phyloP scores from a whole-genome alignment of 2,888 invertebrate species.

The Teleiodes luculella region DNA sequence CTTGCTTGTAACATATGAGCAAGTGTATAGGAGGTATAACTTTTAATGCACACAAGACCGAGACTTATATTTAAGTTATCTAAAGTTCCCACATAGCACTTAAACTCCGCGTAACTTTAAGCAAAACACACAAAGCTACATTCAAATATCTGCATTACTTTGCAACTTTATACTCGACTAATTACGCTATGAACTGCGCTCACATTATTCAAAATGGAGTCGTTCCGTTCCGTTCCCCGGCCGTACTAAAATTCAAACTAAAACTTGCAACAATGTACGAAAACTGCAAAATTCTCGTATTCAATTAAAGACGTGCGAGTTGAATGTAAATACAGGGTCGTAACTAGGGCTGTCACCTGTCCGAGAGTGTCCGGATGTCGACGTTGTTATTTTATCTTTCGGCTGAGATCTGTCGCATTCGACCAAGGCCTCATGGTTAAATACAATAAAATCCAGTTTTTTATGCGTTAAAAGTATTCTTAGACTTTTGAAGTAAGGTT shows the following conservation, averaged over 20 bases:
- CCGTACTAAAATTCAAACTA: background rate
- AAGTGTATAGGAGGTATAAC: too few relatives aligned
- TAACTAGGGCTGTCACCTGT: background rate
- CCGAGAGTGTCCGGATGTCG: background rate
- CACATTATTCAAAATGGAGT: constrained; percentile 5
- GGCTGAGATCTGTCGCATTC: too few relatives aligned
- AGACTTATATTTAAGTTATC: too few relatives aligned
- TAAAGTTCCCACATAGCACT: too few relatives aligned
- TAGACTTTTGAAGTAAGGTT: too few relatives aligned
- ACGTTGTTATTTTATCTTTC: too few relatives aligned
- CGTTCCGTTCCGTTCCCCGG: background rate
- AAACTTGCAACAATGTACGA: constrained; percentile 15
- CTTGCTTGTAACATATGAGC: too few relatives aligned
- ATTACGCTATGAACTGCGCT: background rate
- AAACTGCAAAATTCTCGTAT: constrained; percentile 17
- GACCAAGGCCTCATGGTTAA: too few relatives aligned
- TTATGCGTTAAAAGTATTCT: too few relatives aligned
- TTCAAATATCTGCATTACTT: background rate
- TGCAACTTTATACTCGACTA: background rate
- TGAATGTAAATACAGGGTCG: constrained; percentile 16
- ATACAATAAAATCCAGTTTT: too few relatives aligned
- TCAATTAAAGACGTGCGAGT: constrained; percentile 22
- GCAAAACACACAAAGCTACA: background rate
- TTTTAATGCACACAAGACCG: too few relatives aligned
- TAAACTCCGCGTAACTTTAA: background rate